phyloP scores from a whole-genome alignment of 2,113 vertebrate genomes.

The Antigone vipio region DNA sequence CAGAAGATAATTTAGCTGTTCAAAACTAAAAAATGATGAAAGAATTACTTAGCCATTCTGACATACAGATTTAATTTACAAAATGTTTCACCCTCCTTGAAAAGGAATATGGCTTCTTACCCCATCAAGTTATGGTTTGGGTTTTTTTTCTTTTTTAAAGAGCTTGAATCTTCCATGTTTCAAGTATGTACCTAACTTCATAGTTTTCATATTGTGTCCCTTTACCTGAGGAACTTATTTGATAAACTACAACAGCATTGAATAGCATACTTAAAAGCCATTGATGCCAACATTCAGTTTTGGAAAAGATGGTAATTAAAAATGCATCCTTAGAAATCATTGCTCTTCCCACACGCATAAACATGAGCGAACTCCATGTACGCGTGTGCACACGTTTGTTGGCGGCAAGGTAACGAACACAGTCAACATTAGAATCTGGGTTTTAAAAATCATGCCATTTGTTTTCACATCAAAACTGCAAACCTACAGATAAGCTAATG shows the following conservation, averaged over 20 bases:
- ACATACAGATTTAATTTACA: background rate
- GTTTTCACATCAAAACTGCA: background rate
- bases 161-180: background rate
- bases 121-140: background rate
- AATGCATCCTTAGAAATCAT: background rate
- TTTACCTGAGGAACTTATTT: background rate
- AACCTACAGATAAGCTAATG: background rate
- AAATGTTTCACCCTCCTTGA: background rate
- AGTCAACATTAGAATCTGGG: background rate
- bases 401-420: background rate
- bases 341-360: background rate
- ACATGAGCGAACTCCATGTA: background rate
- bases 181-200: background rate
- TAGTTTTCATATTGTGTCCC: background rate
- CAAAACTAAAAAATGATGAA: background rate
- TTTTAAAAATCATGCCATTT: background rate
- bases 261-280: background rate
- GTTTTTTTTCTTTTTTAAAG: background rate
- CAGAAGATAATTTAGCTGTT: background rate
- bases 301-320: background rate
- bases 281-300: background rate
- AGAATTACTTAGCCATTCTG: background rate
- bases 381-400: fast-evolving
- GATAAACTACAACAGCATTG: background rate
- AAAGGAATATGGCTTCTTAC: background rate